phyloP scores from a whole-genome alignment of 2,797 vertebrate species.

The Odontamblyopus rebecca region DNA sequence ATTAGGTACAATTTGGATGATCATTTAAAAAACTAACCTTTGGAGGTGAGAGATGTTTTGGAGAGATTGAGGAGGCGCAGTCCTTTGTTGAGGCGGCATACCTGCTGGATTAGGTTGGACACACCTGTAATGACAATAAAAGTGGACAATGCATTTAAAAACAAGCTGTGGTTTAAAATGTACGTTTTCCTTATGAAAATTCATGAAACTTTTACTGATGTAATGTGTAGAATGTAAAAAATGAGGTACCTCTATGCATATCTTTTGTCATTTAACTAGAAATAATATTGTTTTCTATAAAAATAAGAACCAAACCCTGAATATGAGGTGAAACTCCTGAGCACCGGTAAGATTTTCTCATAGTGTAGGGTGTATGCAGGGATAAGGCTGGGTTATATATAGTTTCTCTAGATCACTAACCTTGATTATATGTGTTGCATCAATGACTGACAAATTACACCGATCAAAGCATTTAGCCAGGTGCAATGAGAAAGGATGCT shows the following conservation, averaged over 20 bases:
- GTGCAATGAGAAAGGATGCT: neutral
- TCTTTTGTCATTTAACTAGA: neutral
- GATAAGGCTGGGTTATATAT: neutral
- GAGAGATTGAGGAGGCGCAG: slow-evolving; percentile 89
- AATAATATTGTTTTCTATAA: neutral
- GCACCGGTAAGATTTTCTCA: too few species aligned
- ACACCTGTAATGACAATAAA: slow-evolving; percentile 71
- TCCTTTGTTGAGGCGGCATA: slow-evolving; percentile 88
- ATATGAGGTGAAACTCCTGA: too few species aligned
- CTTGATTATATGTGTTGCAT: neutral
- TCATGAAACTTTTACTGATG: neutral
- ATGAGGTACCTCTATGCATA: neutral
- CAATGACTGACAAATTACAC: slow-evolving; percentile 3
- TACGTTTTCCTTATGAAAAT: neutral
- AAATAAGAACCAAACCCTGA: neutral
- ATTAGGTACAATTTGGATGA: neutral
- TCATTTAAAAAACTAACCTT: slow-evolving; percentile 69
- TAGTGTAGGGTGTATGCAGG: neutral
- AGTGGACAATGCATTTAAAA: neutral
- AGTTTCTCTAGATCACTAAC: neutral
- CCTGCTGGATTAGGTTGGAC: slow-evolving; percentile 87
- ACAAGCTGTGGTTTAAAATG: neutral
- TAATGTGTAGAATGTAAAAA: neutral
- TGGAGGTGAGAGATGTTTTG: slow-evolving; percentile 88
- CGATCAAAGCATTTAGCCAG: neutral